These are phyloP conservation scores for Pentalonia nigronervosa DNA, from an alignment of 1,140 invertebrate genomes.

Conservation along the genomic window DNA sequence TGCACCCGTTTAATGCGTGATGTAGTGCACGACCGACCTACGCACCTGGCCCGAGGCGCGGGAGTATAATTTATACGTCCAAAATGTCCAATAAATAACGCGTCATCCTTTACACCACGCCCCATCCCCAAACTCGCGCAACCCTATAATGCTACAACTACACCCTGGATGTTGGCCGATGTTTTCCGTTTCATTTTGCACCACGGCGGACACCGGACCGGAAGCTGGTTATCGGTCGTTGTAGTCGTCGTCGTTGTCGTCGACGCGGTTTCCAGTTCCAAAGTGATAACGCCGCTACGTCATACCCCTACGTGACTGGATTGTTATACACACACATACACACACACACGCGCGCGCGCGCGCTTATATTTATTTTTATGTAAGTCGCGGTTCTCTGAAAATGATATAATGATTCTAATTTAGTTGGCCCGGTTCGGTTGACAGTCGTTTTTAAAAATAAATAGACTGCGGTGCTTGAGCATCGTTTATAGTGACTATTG, in stretches of 20 bases:
- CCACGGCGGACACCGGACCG: not conserved
- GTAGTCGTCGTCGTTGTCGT: not conserved
- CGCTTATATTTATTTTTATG: not conserved
- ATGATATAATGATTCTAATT: not conserved
- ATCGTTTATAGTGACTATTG: not conserved
- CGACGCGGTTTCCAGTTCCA: not conserved
- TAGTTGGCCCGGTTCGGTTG: not conserved
- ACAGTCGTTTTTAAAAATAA: not conserved
- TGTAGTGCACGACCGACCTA: not conserved
- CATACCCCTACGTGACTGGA: not conserved
- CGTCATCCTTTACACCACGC: not conserved
- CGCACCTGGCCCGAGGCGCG: not conserved
- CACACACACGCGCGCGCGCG: too few species aligned
- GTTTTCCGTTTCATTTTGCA: constrained; percentile 49
- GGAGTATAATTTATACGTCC: constrained; percentile 9
- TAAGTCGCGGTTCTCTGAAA: not conserved
- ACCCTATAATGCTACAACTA: too few species aligned
- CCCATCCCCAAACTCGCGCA: not conserved
- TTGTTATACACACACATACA: not conserved
- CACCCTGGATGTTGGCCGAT: not conserved
- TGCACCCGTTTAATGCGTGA: not conserved
- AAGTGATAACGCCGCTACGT: constrained; percentile 8
- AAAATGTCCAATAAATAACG: constrained; percentile 11
- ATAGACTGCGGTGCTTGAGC: not conserved
- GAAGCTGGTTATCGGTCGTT: constrained; percentile 10